Evolutionary conservation across 2,113 vertebrate genomes (phyloP).

Genomic region (Cavia porcellus): DNA sequence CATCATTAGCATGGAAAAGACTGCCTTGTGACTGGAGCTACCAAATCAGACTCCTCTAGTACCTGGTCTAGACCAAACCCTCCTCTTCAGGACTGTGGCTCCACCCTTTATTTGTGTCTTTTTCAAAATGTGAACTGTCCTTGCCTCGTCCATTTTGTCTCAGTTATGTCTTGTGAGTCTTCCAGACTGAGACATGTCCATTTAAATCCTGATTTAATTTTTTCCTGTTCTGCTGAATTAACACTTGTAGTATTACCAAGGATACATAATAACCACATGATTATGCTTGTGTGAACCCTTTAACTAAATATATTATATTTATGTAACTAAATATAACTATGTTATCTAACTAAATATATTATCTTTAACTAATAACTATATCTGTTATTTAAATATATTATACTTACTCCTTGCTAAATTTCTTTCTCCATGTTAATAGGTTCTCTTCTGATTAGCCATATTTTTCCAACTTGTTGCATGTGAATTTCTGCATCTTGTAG

Average conservation of each 20-base stretch:
- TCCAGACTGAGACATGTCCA: neutral
- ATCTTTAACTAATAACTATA: too few species aligned
- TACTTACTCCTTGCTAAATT: neutral
- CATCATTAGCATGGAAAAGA: neutral
- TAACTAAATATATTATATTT: neutral
- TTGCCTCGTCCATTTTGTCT: neutral
- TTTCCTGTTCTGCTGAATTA: conserved; percentile 21
- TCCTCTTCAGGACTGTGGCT: neutral
- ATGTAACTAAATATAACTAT: too few species aligned
- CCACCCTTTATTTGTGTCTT: neutral
- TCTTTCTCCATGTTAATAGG: neutral
- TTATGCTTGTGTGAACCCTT: neutral
- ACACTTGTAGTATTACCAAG: neutral
- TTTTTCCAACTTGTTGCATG: neutral
- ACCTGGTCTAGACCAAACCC: neutral
- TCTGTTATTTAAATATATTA: too few species aligned
- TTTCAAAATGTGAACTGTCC: neutral
- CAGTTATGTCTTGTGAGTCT: neutral
- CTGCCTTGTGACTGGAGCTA: neutral
- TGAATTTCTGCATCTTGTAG: neutral
- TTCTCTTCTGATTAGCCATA: conserved; percentile 32
- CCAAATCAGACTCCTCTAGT: neutral
- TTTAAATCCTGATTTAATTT: neutral
- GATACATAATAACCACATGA: neutral
- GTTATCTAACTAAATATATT: too few species aligned